Conservation (phyloP, 2,113 vertebrate species). For the Notarius quadriscutis region DNA sequence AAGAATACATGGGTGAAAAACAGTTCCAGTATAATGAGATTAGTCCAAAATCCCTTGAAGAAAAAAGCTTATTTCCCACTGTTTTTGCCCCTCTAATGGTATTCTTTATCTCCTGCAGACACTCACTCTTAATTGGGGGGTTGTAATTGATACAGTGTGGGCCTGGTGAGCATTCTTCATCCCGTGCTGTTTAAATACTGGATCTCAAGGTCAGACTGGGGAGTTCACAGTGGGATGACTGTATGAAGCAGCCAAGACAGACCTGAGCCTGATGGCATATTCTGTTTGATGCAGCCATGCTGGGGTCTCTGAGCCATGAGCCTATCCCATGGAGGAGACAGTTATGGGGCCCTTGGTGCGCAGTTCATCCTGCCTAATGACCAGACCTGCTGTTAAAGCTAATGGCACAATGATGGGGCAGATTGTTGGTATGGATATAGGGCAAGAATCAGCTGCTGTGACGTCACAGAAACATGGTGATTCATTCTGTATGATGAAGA, state of each 20-base stretch:
- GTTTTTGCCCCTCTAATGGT: constrained; percentile 53
- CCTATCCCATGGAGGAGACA: constrained; percentile 18
- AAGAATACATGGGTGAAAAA: constrained; percentile 58
- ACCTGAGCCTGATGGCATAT: constrained; percentile 12
- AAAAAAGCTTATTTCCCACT: constrained; percentile 60
- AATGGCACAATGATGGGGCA: constrained; percentile 26
- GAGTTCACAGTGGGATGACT: background rate
- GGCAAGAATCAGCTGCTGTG: background rate
- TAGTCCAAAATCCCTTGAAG: constrained; percentile 67
- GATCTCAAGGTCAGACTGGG: constrained; percentile 41
- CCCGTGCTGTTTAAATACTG: constrained; percentile 31
- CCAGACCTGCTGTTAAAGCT: constrained; percentile 21
- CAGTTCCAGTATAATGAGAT: constrained; percentile 65
- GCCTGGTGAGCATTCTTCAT: constrained; percentile 31
- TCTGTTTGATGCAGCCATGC: background rate
- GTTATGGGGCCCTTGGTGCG: constrained; percentile 10
- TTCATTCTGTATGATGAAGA: constrained; percentile 16
- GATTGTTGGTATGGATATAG: background rate
- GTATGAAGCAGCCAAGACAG: constrained; percentile 17
- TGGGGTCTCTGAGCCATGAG: constrained; percentile 24
- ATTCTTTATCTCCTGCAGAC: constrained; percentile 56
- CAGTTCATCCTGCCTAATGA: constrained; percentile 38
- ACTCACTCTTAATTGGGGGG: constrained; percentile 61
- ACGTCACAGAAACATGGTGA: background rate
- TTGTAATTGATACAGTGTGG: constrained; percentile 52